Conservation (phyloP, 1,140 invertebrate genomes). For the Zaprionus tsacasi region DNA sequence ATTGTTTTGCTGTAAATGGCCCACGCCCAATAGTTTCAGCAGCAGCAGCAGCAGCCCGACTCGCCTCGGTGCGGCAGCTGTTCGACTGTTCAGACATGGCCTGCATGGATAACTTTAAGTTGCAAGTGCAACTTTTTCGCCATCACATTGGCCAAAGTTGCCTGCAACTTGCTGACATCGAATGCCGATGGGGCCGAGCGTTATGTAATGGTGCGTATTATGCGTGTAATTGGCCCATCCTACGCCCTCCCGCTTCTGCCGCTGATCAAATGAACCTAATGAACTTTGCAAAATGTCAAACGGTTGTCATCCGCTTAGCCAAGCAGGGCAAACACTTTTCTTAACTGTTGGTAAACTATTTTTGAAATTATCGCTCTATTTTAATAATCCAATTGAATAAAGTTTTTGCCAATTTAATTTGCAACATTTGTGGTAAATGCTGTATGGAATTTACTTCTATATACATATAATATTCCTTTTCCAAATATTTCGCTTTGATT, state of each 20-base stretch:
- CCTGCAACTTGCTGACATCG: constrained; percentile 39
- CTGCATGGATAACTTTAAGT: constrained; percentile 56
- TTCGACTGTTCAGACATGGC: constrained; percentile 46
- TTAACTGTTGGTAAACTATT: constrained; percentile 11
- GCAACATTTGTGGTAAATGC: background rate
- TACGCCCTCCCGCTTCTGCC: background rate
- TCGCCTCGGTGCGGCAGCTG: constrained; percentile 48
- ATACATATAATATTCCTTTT: no score
- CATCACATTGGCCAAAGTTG: constrained; percentile 15
- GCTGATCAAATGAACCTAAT: constrained; percentile 49
- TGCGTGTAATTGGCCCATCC: constrained; percentile 61
- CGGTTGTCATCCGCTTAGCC: constrained; percentile 11
- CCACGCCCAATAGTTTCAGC: constrained; percentile 53
- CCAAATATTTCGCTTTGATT: background rate
- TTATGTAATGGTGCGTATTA: constrained; percentile 74
- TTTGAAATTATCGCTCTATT: constrained; percentile 5
- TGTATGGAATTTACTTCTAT: no score
- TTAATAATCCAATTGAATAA: background rate
- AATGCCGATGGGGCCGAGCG: constrained; percentile 24
- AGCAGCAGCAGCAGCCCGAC: constrained; percentile 28
- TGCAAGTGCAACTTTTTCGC: constrained; percentile 52
- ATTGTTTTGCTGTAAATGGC: constrained; percentile 79
- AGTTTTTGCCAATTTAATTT: background rate
- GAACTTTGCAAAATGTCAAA: constrained; percentile 30
- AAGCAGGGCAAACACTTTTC: background rate